Evolutionary conservation across 1,140 invertebrate genomes (phyloP).

Genomic region (Leptoteleia sp.): DNA sequence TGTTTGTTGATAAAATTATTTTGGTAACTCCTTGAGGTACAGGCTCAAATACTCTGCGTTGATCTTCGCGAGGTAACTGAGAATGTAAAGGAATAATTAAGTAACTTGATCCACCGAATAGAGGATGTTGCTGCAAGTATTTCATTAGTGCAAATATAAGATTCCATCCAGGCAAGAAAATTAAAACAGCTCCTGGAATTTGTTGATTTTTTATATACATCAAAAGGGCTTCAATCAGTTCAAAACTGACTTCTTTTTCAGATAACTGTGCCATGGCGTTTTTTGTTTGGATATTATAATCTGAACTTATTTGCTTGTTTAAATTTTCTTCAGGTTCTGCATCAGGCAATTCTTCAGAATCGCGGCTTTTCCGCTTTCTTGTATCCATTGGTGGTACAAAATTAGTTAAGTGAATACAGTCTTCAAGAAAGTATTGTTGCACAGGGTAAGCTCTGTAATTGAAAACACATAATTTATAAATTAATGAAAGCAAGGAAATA

Average conservation of each 20-base stretch:
- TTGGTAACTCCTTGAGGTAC: conserved; percentile 88
- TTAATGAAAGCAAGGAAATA: no score
- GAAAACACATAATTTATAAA: conserved; percentile 1
- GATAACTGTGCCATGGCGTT: conserved; percentile 88
- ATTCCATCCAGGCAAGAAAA: conserved; percentile 97
- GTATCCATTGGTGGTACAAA: conserved; percentile 89
- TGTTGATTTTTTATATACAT: conserved; percentile 87
- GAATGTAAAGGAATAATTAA: conserved; percentile 93
- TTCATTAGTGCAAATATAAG: conserved; percentile 95
- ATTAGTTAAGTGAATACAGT: conserved; percentile 90
- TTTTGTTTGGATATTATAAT: conserved; percentile 83
- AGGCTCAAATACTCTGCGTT: conserved; percentile 91
- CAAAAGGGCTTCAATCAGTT: conserved; percentile 92
- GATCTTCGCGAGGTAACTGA: conserved; percentile 94
- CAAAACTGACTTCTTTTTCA: conserved; percentile 95
- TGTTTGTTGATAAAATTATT: conserved; percentile 95
- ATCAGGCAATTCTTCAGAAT: conserved; percentile 85
- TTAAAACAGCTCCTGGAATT: conserved; percentile 91
- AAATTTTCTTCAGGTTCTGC: conserved; percentile 89
- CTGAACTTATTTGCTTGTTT: conserved; percentile 83
- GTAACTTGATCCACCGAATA: conserved; percentile 87
- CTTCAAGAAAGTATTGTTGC: conserved; percentile 94
- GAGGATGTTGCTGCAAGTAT: conserved; percentile 88
- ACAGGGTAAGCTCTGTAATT: conserved; percentile 87
- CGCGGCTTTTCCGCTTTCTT: conserved; percentile 85